These are phyloP conservation scores for Mesocentrotus franciscanus DNA, from an alignment of 53 echinoderm and acorn worm species.

Conservation along the genomic window DNA sequence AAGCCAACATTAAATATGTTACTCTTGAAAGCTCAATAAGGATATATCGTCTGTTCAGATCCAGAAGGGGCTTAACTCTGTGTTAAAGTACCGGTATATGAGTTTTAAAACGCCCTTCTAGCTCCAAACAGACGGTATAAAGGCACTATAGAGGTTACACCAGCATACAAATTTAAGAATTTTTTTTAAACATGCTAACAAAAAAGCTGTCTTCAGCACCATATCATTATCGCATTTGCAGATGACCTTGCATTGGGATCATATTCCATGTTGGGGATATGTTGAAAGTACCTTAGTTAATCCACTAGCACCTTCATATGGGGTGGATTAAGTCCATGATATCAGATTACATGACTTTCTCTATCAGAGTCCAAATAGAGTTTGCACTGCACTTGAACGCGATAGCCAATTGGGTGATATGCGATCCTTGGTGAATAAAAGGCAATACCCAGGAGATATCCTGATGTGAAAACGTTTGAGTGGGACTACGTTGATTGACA, in stretches of 20 bases:
- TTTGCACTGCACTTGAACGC: slow-evolving; percentile 42
- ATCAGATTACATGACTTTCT: slow-evolving; percentile 19
- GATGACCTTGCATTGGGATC: not conserved
- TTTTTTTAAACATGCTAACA: not conserved
- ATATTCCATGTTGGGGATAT: not conserved
- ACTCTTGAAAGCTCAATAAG: no score
- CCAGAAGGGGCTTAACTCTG: not conserved
- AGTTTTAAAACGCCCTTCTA: no score
- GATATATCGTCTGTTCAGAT: not conserved
- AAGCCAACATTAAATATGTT: no score
- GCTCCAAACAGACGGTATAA: no score
- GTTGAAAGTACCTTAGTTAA: slow-evolving; percentile 7
- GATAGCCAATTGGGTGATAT: slow-evolving; percentile 7
- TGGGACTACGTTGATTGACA: slow-evolving; percentile 45
- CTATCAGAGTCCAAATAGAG: not conserved
- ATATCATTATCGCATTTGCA: not conserved
- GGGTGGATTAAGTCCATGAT: not conserved
- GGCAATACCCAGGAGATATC: slow-evolving; percentile 19
- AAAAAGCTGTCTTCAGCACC: not conserved
- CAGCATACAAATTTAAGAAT: no score
- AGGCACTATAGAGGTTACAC: no score
- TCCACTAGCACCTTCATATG: not conserved
- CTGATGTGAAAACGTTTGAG: slow-evolving; percentile 11
- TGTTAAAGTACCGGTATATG: no score
- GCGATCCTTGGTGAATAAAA: slow-evolving; percentile 8